These are phyloP conservation scores for Tryphoninae sp. DNA, from an alignment of 2,888 invertebrate species.

Conservation along the genomic window DNA sequence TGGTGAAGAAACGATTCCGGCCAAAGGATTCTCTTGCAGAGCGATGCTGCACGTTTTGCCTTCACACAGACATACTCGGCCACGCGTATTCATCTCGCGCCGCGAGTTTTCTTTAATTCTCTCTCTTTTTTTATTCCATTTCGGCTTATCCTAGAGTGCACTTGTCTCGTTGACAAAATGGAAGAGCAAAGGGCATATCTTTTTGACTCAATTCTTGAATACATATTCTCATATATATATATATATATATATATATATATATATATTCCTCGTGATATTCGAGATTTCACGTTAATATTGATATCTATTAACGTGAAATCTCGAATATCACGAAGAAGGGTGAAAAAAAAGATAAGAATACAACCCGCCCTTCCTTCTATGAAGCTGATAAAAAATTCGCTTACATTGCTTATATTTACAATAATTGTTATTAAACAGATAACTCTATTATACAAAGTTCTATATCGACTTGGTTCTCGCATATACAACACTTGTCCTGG, in stretches of 20 bases:
- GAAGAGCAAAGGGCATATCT: conserved; percentile 42
- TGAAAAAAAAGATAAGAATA: conserved; percentile 12
- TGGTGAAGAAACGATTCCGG: conserved; percentile 43
- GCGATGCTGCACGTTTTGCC: conserved; percentile 45
- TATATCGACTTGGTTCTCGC: no score
- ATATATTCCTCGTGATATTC: conserved; percentile 7
- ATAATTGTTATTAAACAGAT: no score
- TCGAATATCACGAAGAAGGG: neutral
- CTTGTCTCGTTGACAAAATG: conserved; percentile 52
- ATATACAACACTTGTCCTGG: no score
- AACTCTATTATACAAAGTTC: no score
- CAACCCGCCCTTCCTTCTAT: neutral
- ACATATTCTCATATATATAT: conserved; percentile 1
- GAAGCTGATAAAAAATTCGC: neutral
- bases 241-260: no score
- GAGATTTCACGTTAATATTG: conserved; percentile 18
- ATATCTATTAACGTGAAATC: conserved; percentile 24
- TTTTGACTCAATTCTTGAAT: conserved; percentile 48
- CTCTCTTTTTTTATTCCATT: conserved; percentile 6
- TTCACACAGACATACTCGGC: conserved; percentile 23
- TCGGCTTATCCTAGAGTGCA: conserved; percentile 43
- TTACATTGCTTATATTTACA: neutral
- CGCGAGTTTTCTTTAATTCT: conserved; percentile 11
- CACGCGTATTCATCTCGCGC: conserved; percentile 3
- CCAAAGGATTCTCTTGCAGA: conserved; percentile 43